Percentiles rank a stretch among this genome's conserved stretches.
These are phyloP conservation scores for Stichopus horrens DNA, from an alignment of 53 echinoderm and acorn worm genomes.

Conservation along the genomic window DNA sequence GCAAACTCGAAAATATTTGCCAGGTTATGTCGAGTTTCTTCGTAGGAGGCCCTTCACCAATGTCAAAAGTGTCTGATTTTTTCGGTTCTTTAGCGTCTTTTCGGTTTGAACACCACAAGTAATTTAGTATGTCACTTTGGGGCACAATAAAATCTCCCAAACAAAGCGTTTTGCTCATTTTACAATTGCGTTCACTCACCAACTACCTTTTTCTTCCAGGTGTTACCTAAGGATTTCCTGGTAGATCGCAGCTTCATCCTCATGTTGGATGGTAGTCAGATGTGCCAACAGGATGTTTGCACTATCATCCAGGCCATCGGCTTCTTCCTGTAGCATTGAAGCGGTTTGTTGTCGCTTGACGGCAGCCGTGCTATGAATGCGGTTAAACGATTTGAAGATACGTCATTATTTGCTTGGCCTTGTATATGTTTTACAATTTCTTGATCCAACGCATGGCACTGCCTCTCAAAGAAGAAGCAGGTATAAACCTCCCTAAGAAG, in stretches of 20 bases:
- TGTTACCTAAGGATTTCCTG: background rate
- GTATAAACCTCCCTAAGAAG: too few relatives aligned
- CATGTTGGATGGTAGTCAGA: background rate
- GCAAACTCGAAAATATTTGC: background rate
- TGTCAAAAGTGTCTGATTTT: background rate
- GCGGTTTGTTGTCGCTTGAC: background rate
- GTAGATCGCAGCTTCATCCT: background rate
- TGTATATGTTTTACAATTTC: too few relatives aligned
- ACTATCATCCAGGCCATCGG: too few relatives aligned
- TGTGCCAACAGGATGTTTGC: background rate
- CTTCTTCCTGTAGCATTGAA: background rate
- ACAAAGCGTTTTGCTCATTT: background rate
- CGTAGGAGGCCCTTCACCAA: background rate
- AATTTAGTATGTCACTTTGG: background rate
- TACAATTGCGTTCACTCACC: too few relatives aligned
- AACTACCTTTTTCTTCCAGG: conserved; percentile 13
- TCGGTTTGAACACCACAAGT: background rate
- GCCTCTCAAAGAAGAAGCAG: too few relatives aligned
- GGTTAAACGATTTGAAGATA: background rate
- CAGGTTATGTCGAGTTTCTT: background rate
- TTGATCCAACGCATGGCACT: background rate
- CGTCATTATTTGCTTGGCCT: too few relatives aligned
- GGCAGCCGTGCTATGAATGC: background rate
- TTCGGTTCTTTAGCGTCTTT: background rate
- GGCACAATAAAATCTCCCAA: background rate